Evolutionary conservation across 2,888 invertebrate genomes (phyloP), one percentile per base, ranked within the genome.

Genomic region (Scaptomyza caliginosa): DNA sequence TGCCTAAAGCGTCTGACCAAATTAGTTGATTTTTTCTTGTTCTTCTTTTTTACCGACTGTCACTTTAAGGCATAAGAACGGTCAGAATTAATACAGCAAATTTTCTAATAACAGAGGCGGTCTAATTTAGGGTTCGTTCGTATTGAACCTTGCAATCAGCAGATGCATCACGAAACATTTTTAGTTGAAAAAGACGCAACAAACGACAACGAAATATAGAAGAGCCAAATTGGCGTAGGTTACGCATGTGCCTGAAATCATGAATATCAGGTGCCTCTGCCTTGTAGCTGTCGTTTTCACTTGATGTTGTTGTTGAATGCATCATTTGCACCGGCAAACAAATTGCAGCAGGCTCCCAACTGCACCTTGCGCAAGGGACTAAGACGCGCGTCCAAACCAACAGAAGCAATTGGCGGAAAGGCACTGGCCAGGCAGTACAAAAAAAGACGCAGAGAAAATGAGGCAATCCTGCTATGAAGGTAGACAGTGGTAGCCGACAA

Each of bases 91-190:
- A 58, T 63, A 21, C 19, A 21, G 19, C 2, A 67, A 56, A 45
- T 56, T 80, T 69, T 71, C 60, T 84, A 88, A 88, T 89, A 86
- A 85, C 70, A 88, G 77, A 81, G 89, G 89, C 88, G 89, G 88
- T 74, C 73, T 88, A 88, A 88, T 88, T 89, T 80, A 68, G 57
- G 86, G 88, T 88, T 88, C 67, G 40, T 51, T 52, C 46, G 34
- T 43, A 48, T 55, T 63, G 51, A 62, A 56, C 67, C 26, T 55
- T 64, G 81, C 80, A 84, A 80, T 75, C 80, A 81, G 88, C 88
- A 88, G 88, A 88, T 88, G 88, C 88, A 86, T 86, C 51, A 51
- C 43, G 63, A 45, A 72, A 52, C 45, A 55, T 66, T 65, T 71
- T 66, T 66, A 55, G 51, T 38, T 43, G 64, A 54, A 55, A 58